Evolutionary conservation across 1,140 invertebrate genomes (phyloP), one percentile per base, ranked within the genome.

Genomic region (Drosophila prosaltans): DNA sequence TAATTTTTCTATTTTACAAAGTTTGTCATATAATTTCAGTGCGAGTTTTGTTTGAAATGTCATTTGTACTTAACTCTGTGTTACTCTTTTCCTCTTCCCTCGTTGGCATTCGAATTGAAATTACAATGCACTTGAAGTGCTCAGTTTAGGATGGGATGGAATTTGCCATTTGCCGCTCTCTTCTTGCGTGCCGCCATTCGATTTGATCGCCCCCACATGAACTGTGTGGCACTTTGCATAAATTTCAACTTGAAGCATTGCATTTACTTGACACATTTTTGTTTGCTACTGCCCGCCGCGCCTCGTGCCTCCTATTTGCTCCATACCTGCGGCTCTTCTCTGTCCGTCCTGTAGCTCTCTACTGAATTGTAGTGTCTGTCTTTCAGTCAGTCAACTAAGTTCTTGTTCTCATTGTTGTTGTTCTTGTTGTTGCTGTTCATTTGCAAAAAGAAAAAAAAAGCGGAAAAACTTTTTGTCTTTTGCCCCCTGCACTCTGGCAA

Each of bases 221-320:
- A 82, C 79, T 88, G 72, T 57, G 69, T 57, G 70, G 76, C 70
- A 86, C 83, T 88, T 82, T 83, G 73, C 83, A 86, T 86, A 86
- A 88, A 86, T 86, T 88, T 73, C 62, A 80, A 78, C 67, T 77
- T 86, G 76, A 88, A 83, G 83, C 80, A 80, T 86, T 82, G 80
- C 83, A 80, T 73, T 86, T 88, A 73, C 83, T 83, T 86, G 83
- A 88, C 83, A 86, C 83, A 82, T 51, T 86, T 88, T 86, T 77
- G 68, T 81, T 85, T 85, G 65, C 74, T 60, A 60, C 72, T 48
- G 58, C 54, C 61, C 30, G 30, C 4, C 2, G 0, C 28, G 28
- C 4, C 16, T 16, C 16, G 16, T 16, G 16, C 16, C 16, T 16
- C 16, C 16, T 16, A 16, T 16, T 16, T 30, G 2, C 4, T 36